These are phyloP conservation scores for Grantiella picta DNA, from an alignment of 2,113 vertebrate genomes.

Conservation along the genomic window DNA sequence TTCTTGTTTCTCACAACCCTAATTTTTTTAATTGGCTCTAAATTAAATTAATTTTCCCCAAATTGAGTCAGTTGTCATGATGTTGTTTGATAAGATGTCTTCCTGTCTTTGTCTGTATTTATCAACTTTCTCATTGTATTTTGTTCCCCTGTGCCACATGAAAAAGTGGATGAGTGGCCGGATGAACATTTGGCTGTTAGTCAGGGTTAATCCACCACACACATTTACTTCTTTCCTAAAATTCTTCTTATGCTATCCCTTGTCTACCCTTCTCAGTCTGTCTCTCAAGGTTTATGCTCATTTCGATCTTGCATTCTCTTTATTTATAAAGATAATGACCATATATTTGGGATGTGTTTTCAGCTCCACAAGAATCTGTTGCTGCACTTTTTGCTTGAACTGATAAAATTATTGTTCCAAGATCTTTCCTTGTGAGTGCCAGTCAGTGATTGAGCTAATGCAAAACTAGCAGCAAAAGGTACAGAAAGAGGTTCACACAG, in stretches of 20 bases:
- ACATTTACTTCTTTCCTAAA: not conserved
- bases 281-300: not conserved
- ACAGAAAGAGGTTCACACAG: not conserved
- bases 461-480: not conserved
- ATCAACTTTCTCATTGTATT: not conserved
- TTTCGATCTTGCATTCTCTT: not conserved
- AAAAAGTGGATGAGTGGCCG: not conserved
- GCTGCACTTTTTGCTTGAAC: not conserved
- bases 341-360: not conserved
- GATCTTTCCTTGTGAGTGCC: not conserved
- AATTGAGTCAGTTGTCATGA: not conserved
- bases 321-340: not conserved
- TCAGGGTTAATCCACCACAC: not conserved
- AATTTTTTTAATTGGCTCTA: not conserved
- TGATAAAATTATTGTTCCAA: not conserved
- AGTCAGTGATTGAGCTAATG: not conserved
- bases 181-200: not conserved
- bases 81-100: not conserved
- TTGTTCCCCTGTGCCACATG: not conserved
- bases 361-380: not conserved
- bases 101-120: not conserved
- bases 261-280: not conserved
- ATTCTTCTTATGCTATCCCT: not conserved
- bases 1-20: not conserved
- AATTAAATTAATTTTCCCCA: not conserved